A percentile compares a stretch with the other conserved stretches of the same genome.
phyloP scores from a whole-genome alignment of 2,797 vertebrate species.

The Australoheros facetus region DNA sequence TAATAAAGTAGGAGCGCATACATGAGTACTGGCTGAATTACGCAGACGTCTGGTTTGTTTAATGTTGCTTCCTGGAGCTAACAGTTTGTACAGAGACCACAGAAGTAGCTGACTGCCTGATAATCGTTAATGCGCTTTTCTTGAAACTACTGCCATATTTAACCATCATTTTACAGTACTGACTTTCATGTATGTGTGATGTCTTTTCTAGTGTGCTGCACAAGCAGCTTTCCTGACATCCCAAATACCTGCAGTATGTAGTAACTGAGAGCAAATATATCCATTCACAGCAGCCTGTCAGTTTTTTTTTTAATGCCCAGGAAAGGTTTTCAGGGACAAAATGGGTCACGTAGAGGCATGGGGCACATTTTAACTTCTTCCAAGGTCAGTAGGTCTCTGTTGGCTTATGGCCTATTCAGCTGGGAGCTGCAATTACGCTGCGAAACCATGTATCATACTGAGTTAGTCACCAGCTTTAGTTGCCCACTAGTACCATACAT shows the following conservation, averaged over 20 bases:
- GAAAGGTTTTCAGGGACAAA: conserved; percentile 49
- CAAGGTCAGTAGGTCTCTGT: conserved; percentile 76
- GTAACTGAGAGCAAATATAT: conserved; percentile 25
- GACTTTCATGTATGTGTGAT: conserved; percentile 27
- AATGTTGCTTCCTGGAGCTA: conserved; percentile 27
- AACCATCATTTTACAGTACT: conserved; percentile 10
- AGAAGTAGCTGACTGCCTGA: conserved; percentile 12
- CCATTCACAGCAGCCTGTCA: conserved; percentile 40
- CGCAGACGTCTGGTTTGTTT: conserved; percentile 24
- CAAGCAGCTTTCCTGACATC: conserved; percentile 13
- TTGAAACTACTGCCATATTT: conserved; percentile 14
- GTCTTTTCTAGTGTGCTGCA: conserved; percentile 5
- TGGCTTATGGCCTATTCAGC: conserved; percentile 70
- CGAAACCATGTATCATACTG: conserved; percentile 63
- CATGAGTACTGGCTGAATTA: conserved; percentile 8
- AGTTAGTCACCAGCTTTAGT: conserved; percentile 72
- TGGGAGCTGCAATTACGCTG: conserved; percentile 75
- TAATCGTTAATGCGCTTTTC: background rate
- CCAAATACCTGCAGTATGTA: background rate
- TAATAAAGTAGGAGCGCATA: conserved; percentile 42
- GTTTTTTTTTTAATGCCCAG: conserved; percentile 28
- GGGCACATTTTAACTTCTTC: conserved; percentile 40
- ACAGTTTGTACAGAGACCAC: conserved; percentile 28
- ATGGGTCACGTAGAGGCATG: conserved; percentile 58
- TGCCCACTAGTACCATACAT: conserved; percentile 64